Base-by-base conservation (phyloP, 2,888 invertebrate genomes). In the Limenitis camilla region DNA sequence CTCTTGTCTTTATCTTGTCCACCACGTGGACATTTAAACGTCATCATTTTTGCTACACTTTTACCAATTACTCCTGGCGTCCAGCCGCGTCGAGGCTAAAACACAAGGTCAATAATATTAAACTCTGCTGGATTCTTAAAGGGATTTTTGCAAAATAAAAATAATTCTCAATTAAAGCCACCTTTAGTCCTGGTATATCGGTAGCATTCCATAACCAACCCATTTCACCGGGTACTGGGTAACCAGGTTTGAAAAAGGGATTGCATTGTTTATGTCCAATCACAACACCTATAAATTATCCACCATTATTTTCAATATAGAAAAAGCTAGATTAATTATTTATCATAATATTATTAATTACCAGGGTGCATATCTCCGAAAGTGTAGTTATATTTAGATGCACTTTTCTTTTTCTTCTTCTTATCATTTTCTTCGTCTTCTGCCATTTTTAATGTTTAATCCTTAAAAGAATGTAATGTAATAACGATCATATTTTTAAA, bases 201-300 rank as follows among this genome's bases (percentile, higher is more conserved):
- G 58, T 47, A 6, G 78, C 65, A 40, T 68, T 91, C 92, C 92
- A 92, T 30, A 91, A 67, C 92, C 92, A 92, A 0, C 92, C 92
- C 92, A 92, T 92, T 40, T 86, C 74, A 0, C 84, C 72, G 0
- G 92, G 92, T 0, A 92, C 91, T 6, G 87, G 78, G 30, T 81
- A 76, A 0, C 86, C 83, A 0, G 86, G 81, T 29, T 68, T 74
- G 9, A 77, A 67, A 2, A 88, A 78, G 1, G 76, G 64, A 47
- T 71, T 71, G 64, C 92, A 92, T 55, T 78, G 67, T 51, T 84
- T 87, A 62, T 92, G 92, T 0, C 91, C 90, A 40, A 89, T 72
- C 9, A 81, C 76, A 0, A 81, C 77, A 0, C 89, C 89, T 75
- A 69, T 31, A 59, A 55, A 27, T n/a, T 10, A 1, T 6, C 7